Percentiles rank a stretch among this genome's conserved stretches.
Conservation (phyloP, 2,797 vertebrate species). For the Sebastes vulpes region DNA sequence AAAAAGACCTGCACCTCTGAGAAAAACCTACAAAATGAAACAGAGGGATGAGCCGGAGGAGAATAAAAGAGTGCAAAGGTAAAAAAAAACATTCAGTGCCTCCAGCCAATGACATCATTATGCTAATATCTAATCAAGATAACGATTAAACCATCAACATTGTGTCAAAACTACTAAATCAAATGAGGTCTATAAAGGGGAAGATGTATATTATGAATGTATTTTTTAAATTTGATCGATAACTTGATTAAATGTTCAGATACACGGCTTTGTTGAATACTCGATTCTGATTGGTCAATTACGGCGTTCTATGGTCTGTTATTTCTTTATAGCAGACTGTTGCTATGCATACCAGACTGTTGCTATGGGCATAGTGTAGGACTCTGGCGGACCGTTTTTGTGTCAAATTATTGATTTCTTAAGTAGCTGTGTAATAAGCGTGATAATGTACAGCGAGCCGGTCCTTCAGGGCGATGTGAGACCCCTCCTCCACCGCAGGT, state of each 20-base stretch:
- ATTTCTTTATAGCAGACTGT: too few species aligned
- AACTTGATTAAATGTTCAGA: background rate
- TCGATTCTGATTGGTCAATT: too few species aligned
- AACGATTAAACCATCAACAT: background rate
- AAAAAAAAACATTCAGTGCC: background rate
- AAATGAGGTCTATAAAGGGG: background rate
- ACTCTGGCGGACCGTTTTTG: too few species aligned
- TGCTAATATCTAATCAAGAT: background rate
- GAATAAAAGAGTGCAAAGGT: slow-evolving; percentile 10
- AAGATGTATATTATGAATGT: background rate
- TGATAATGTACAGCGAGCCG: too few species aligned
- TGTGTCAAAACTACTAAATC: background rate
- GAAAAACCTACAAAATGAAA: slow-evolving; percentile 51
- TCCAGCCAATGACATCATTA: slow-evolving; percentile 7
- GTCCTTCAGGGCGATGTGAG: too few species aligned
- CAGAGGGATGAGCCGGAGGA: background rate
- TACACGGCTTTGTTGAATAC: too few species aligned
- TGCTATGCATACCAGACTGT: too few species aligned
- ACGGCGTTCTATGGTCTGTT: too few species aligned
- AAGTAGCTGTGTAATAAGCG: too few species aligned
- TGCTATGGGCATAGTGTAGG: too few species aligned
- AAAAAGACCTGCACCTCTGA: slow-evolving; percentile 40
- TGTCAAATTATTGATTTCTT: too few species aligned
- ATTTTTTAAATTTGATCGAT: background rate
- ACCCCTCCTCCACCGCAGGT: too few species aligned